Base-by-base conservation (phyloP, 2,113 vertebrate genomes). In the Brevimyrus niger region DNA sequence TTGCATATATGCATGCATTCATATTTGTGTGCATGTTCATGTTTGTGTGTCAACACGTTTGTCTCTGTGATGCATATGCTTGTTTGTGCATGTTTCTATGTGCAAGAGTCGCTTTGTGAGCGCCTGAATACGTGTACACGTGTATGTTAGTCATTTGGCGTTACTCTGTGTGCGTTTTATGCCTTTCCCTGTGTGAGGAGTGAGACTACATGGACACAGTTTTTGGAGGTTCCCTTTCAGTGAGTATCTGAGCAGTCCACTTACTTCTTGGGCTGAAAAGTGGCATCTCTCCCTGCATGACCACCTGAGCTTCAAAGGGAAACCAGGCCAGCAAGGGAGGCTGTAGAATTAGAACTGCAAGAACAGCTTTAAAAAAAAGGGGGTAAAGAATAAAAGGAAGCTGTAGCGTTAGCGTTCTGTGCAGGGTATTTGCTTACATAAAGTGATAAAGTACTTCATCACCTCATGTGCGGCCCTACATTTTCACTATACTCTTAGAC, bases 241-340 rank as follows among this genome's bases (percentile, higher is more conserved):
- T 51, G 89, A 50, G 87, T 2, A 48, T 89, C 89, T 89, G 90
- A 91, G 91, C 90, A 50, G 87, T 92, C 87, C 90, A 58, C 82
- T 89, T 89, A 89, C 91, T 93, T 91, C 46, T 88, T 91, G 89
- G 91, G 90, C 76, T 92, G 94, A 92, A 91, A 93, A 91, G 89
- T 92, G 90, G 88, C 38, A 0, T 94, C 93, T 94, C 93, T 90
- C 87, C 87, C 92, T 91, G 69, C 90, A 91, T 91, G 90, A 87
- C 51, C 10, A 89, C 50, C 87, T 87, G 38, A 88, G 89, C 92
- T 93, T 93, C 92, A 89, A 92, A 92, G 91, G 91, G 92, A 90
- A 58, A 8, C 46, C 87, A 35, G n/a, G 48, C 69, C 86, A 82
- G 23, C 76, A 61, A 73, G 61, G 58, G 47, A 87, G 51, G 89